Base-by-base conservation (phyloP, 2,888 invertebrate species). In the Mayetiola destructor region DNA sequence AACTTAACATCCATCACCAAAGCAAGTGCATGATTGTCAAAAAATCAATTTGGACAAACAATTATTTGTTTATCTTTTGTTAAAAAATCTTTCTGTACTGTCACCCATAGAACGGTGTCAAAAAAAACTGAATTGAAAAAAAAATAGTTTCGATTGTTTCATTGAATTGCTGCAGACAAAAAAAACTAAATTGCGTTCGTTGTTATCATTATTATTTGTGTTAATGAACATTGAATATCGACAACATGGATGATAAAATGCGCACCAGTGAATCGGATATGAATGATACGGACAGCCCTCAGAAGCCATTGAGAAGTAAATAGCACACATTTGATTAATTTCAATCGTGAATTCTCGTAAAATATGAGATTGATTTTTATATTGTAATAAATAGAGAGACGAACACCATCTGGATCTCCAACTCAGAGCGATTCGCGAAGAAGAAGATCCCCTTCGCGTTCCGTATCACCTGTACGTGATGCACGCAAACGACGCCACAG, bases 401-500 rank as follows among this genome's bases (percentile, higher is more conserved):
- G 30, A 53, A 29, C 29, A 20, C 30, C 53, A 30, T 53, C 52
- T 8, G 52, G 5, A 6, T 16, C 30, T 18, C 4, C 32, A 1
- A 29, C 27, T 29, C 3, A n/a, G 8, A 29, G 20, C 12, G 29
- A 29, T 48, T 48, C 39, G 37, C 48, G 48, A 12, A 30, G 30
- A 20, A 32, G 16, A 16, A 30, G 20, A n/a, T n/a, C n/a, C n/a
- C n/a, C n/a, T 32, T 56, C 52, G 2, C 29, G 20, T 12, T 53
- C 56, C 1, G 20, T 27, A 37, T 56, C 56, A 3, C 58, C 61
- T 23, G 59, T 61, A 6, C 55, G 59, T 9, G 65, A 64, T 55
- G 64, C 67, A 18, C 61, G 66, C 6, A 62, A 61, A 8, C 61
- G 64, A 23, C 61, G 61, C 14, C 62, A 66, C 10, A 66, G 69